Evolutionary conservation across 2,797 vertebrate species (phyloP).

Genomic region (Poliocrania exsul): DNA sequence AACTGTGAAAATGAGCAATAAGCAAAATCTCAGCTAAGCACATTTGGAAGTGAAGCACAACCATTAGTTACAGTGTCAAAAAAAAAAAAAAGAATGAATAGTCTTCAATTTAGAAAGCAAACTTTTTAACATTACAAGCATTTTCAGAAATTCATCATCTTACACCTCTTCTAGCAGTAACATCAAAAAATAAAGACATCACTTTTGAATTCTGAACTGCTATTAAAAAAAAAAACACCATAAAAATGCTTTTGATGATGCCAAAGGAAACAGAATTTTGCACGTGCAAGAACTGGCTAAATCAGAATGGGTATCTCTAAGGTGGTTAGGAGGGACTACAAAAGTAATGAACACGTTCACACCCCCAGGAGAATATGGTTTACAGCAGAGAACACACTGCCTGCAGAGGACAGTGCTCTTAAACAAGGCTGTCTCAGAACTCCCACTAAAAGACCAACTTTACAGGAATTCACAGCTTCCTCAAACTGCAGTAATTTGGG

Average conservation of each 20-base stretch:
- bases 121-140: background rate
- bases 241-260: background rate
- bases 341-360: background rate
- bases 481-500: background rate
- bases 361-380: background rate
- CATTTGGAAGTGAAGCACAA: background rate
- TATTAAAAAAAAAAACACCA: background rate
- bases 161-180: background rate
- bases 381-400: fast-evolving
- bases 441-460: background rate
- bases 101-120: background rate
- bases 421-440: background rate
- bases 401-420: background rate
- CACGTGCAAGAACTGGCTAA: too few species aligned
- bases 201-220: background rate
- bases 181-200: background rate
- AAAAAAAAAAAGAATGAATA: background rate
- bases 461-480: background rate
- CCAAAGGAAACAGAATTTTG: background rate
- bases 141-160: background rate
- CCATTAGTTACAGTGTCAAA: background rate
- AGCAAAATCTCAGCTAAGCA: background rate
- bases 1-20: background rate
- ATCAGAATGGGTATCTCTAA: background rate
- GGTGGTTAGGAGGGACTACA: background rate